A percentile compares a stretch with the other conserved stretches of the same genome.
Conservation (phyloP, 2,113 vertebrate species). For the Eonycteris spelaea region DNA sequence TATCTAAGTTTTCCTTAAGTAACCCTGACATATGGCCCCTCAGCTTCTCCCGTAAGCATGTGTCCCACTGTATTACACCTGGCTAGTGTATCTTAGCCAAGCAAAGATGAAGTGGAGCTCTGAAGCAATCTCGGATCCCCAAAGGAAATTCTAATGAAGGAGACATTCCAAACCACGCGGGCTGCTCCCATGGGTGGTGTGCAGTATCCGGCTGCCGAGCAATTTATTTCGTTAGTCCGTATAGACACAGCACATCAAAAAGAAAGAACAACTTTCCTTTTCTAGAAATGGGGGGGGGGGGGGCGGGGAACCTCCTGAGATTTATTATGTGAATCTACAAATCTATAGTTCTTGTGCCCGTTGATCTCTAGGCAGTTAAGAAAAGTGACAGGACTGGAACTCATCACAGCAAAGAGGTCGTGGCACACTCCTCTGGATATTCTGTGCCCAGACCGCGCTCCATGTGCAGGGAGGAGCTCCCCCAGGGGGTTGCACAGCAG, state of each 20-base stretch:
- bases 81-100: not conserved
- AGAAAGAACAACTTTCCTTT: not conserved
- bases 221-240: not conserved
- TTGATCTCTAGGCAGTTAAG: slow-evolving; percentile 54
- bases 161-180: not conserved
- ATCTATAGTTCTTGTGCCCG: not conserved
- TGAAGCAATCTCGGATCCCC: not conserved
- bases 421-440: slow-evolving; percentile 1
- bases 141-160: not conserved
- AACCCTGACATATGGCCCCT: not conserved
- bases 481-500: slow-evolving; percentile 17
- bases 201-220: not conserved
- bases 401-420: not conserved
- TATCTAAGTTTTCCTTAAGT: not conserved
- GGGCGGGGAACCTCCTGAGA: not conserved
- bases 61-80: too few species aligned
- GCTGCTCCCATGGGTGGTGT: too few species aligned
- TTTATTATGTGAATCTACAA: not conserved
- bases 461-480: slow-evolving; percentile 3
- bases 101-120: not conserved
- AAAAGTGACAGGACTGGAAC: not conserved
- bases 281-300: not conserved
- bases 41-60: not conserved
- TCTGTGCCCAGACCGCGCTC: not conserved
- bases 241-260: not conserved